These are phyloP conservation scores for Molothrus aeneus DNA, from an alignment of 2,797 vertebrate species.

Conservation along the genomic window DNA sequence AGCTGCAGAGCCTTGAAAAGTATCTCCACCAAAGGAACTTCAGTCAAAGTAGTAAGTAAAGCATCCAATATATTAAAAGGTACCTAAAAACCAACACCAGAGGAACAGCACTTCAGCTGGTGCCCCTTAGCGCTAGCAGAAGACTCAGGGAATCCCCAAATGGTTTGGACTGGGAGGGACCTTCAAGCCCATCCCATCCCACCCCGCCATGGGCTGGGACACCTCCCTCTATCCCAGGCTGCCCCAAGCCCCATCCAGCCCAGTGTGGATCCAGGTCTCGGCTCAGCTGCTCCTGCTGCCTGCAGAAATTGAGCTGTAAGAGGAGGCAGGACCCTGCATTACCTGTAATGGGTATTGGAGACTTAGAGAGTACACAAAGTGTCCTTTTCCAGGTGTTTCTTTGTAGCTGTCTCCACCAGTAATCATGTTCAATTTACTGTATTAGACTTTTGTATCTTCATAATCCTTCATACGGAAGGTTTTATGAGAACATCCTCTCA, in stretches of 20 bases:
- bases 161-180: background rate
- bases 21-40: background rate
- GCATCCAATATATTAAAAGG: background rate
- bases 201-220: background rate
- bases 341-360: background rate
- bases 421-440: background rate
- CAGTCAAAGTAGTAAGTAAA: background rate
- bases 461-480: background rate
- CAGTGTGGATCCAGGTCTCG: background rate
- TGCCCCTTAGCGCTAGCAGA: background rate
- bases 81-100: background rate
- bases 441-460: background rate
- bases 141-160: too few species aligned
- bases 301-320: background rate
- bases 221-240: background rate
- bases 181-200: background rate
- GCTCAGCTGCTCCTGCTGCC: background rate
- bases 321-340: background rate
- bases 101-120: background rate
- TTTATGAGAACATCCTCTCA: background rate
- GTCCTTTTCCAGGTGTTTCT: background rate
- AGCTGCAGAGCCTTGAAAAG: background rate
- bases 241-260: background rate
- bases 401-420: background rate
- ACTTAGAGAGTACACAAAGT: background rate